Evolutionary conservation across 2,797 vertebrate genomes (phyloP).

Genomic region (Vultur gryphus): DNA sequence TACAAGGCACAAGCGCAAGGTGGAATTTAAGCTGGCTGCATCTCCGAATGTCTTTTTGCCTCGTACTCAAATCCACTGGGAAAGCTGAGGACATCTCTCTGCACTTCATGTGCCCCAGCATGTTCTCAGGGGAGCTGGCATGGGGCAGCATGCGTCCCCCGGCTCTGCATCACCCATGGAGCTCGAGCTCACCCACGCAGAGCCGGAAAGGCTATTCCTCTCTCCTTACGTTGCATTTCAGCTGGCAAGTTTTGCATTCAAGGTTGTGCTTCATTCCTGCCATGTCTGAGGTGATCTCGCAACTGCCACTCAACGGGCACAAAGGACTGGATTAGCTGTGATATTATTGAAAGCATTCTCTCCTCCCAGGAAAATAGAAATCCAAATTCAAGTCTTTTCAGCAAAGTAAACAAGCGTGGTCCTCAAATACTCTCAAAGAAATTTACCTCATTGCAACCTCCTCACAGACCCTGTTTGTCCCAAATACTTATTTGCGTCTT

Average conservation of each 20-base stretch:
- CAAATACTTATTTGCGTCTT: background rate
- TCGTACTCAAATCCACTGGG: background rate
- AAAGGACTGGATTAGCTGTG: background rate
- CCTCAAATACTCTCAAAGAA: background rate
- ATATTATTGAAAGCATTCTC: background rate
- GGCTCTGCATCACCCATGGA: background rate
- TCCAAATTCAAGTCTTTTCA: background rate
- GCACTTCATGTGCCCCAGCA: background rate
- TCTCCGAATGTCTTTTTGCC: background rate
- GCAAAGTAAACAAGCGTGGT: background rate
- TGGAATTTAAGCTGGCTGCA: background rate
- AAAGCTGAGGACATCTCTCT: background rate
- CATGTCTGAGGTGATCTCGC: background rate
- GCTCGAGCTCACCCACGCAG: accelerated
- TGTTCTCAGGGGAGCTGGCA: accelerated
- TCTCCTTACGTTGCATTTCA: background rate
- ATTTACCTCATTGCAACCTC: background rate
- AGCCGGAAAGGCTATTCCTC: background rate
- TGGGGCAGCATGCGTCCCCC: accelerated
- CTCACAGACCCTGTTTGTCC: background rate
- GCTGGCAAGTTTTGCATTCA: background rate
- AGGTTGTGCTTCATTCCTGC: background rate
- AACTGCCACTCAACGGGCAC: background rate
- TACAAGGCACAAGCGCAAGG: background rate
- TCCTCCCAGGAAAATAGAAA: background rate